phyloP scores from a whole-genome alignment of 2,888 invertebrate genomes.

The Elaeidobius kamerunicus region DNA sequence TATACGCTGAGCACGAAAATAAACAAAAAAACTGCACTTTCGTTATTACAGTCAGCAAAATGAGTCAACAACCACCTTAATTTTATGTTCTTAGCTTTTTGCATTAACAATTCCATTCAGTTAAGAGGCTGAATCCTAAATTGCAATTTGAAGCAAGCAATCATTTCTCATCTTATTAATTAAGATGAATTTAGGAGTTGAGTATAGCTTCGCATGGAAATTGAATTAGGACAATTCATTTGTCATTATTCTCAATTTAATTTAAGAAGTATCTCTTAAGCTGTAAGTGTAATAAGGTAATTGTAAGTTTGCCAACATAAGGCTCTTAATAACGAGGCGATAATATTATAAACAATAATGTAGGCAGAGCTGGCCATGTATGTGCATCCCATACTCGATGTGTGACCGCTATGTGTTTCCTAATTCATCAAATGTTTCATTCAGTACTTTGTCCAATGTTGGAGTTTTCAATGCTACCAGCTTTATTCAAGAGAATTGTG shows the following conservation, averaged over 20 bases:
- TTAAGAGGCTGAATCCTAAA: conserved; percentile 15
- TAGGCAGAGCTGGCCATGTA: conserved; percentile 31
- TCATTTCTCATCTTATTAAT: too few relatives aligned
- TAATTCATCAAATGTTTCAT: conserved; percentile 38
- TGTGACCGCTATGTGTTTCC: conserved; percentile 33
- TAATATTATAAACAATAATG: conserved; percentile 17
- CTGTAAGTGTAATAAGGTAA: too few relatives aligned
- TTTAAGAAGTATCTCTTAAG: too few relatives aligned
- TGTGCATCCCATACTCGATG: conserved; percentile 26
- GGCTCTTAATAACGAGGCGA: conserved; percentile 16
- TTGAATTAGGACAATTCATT: too few relatives aligned
- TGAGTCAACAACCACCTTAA: conserved; percentile 28
- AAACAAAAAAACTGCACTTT: conserved; percentile 27
- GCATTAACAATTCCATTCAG: conserved; percentile 11
- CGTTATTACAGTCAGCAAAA: conserved; percentile 23
- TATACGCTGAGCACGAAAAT: conserved; percentile 12
- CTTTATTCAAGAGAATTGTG: conserved; percentile 23
- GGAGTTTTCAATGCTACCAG: conserved; percentile 36
- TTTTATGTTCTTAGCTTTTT: conserved; percentile 20
- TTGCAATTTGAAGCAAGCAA: too few relatives aligned
- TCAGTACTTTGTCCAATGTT: conserved; percentile 36
- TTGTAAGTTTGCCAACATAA: not conserved
- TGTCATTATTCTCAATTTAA: too few relatives aligned
- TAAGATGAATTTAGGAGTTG: too few relatives aligned
- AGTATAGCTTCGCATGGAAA: too few relatives aligned